Percentiles rank a stretch among this genome's conserved stretches.
Conservation (phyloP, 2,797 vertebrate species). For the Pseudochromis fuscus region DNA sequence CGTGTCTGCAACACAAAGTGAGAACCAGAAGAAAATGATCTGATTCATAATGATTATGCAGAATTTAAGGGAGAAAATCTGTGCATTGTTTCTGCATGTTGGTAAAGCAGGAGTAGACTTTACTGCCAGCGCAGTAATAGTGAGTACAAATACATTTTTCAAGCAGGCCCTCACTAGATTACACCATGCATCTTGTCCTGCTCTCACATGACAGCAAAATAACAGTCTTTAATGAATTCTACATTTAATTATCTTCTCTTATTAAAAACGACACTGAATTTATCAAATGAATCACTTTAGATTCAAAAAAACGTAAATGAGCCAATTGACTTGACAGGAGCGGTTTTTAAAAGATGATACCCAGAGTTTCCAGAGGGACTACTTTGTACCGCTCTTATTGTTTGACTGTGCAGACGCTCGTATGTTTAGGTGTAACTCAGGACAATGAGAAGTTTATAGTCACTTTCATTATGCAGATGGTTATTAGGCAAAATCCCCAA, state of each 20-base stretch:
- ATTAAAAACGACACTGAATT: conserved; percentile 37
- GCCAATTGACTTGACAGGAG: conserved; percentile 11
- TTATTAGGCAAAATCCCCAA: conserved; percentile 13
- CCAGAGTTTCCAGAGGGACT: background rate
- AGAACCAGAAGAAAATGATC: background rate
- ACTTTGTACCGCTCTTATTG: conserved; percentile 9
- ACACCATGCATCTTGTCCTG: conserved; percentile 50
- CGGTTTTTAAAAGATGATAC: conserved; percentile 25
- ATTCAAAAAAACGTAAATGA: conserved; percentile 36
- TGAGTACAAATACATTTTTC: conserved; percentile 30
- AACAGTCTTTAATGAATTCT: conserved; percentile 54
- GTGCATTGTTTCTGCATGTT: background rate
- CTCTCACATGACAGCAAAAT: conserved; percentile 54
- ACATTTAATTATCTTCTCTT: conserved; percentile 53
- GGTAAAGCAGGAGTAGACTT: conserved; percentile 1
- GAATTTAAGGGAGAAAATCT: background rate
- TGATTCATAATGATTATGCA: background rate
- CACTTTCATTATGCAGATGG: conserved; percentile 11
- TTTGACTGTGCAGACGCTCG: background rate
- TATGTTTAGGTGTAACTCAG: background rate
- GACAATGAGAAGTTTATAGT: conserved; percentile 15
- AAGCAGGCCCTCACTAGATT: conserved; percentile 25
- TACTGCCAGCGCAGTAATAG: conserved; percentile 13
- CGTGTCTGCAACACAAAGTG: background rate
- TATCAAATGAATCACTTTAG: conserved; percentile 29